These are phyloP conservation scores for Cheirogaleus major DNA, from an alignment of 2,797 vertebrate genomes.

Conservation along the genomic window DNA sequence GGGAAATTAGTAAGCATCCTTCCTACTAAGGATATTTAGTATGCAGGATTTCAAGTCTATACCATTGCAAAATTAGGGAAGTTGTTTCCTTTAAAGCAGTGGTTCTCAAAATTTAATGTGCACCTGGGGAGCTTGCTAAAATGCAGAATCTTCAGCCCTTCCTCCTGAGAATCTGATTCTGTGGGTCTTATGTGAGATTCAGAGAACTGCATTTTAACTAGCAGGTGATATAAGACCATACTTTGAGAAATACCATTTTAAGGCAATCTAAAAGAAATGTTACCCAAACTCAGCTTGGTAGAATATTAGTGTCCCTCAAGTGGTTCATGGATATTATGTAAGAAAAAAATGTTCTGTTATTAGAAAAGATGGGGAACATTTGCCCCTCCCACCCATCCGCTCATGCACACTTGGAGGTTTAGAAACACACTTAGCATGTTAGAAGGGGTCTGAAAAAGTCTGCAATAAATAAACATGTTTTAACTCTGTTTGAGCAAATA, in stretches of 20 bases:
- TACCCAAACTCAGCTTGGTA: neutral
- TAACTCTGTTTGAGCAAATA: neutral
- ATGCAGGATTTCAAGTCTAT: slow-evolving; percentile 49
- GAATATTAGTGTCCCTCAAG: neutral
- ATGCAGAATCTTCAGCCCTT: slow-evolving; percentile 48
- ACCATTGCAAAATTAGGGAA: slow-evolving; percentile 58
- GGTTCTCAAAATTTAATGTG: slow-evolving; percentile 68
- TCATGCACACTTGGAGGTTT: neutral
- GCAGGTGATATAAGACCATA: neutral
- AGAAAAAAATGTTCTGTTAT: neutral
- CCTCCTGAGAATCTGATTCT: slow-evolving; percentile 45
- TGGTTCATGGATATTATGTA: neutral
- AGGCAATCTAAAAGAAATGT: neutral
- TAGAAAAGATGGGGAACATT: neutral
- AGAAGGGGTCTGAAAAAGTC: neutral
- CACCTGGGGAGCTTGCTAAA: slow-evolving; percentile 70
- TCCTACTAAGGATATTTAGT: slow-evolving; percentile 12
- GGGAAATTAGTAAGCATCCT: neutral
- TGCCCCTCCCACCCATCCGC: no score
- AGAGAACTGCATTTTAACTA: slow-evolving; percentile 54
- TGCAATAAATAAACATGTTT: neutral
- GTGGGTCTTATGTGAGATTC: slow-evolving; percentile 27
- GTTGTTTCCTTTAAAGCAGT: slow-evolving; percentile 47
- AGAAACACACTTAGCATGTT: neutral
- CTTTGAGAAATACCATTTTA: slow-evolving; percentile 45